Percentiles rank a stretch among this genome's conserved stretches.
Evolutionary conservation across 2,888 invertebrate genomes (phyloP).

Genomic region (Tridacna crocea): DNA sequence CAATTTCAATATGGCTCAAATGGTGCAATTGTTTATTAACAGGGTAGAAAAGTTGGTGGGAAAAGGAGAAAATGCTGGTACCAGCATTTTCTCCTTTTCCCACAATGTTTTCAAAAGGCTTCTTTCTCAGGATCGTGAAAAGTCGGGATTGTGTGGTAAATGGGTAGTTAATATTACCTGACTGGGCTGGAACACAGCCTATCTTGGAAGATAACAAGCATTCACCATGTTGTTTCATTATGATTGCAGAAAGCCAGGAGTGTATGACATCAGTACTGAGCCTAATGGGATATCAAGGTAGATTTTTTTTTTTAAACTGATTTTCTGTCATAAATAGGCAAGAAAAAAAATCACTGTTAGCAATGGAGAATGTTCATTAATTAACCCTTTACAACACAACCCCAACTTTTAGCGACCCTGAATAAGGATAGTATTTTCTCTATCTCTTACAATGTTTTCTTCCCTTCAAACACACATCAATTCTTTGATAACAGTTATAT

Average conservation of each 20-base stretch:
- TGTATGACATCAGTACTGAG: slow-evolving; percentile 79
- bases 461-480: too few species aligned
- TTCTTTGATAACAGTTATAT: too few species aligned
- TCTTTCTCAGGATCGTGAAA: too few species aligned
- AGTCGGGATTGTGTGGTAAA: too few species aligned
- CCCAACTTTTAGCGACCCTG: not conserved
- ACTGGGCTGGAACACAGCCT: not conserved
- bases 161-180: too few species aligned
- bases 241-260: slow-evolving; percentile 78
- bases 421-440: not conserved
- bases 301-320: not conserved
- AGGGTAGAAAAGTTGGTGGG: not conserved
- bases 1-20: too few species aligned
- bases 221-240: not conserved
- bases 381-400: not conserved
- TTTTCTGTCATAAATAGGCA: too few species aligned
- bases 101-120: not conserved
- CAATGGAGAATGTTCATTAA: too few species aligned
- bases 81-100: slow-evolving; percentile 2
- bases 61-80: not conserved
- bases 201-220: not conserved
- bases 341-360: too few species aligned
- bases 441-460: not conserved
- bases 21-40: too few species aligned
- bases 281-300: slow-evolving; percentile 81